These are phyloP conservation scores for Nothocercus julius DNA, from an alignment of 2,113 vertebrate genomes.

Conservation along the genomic window DNA sequence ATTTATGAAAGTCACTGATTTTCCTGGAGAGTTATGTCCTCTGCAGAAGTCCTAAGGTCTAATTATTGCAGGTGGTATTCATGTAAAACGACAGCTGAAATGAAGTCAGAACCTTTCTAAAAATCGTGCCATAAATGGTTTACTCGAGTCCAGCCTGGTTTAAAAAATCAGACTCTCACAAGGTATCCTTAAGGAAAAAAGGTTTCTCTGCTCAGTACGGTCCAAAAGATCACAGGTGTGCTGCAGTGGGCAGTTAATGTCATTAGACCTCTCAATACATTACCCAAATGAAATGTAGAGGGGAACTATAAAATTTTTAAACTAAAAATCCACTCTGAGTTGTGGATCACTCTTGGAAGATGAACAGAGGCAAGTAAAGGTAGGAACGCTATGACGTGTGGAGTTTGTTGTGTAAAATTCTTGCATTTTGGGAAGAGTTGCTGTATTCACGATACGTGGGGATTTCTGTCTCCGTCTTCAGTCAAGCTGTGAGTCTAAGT, in stretches of 20 bases:
- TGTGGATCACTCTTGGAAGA: background rate
- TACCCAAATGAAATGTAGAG: background rate
- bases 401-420: background rate
- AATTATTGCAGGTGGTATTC: background rate
- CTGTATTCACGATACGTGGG: accelerated
- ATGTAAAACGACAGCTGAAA: background rate
- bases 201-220: background rate
- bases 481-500: background rate
- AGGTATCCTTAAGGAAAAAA: accelerated
- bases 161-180: background rate
- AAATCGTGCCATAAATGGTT: background rate
- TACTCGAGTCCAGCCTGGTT: background rate
- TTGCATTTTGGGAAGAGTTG: background rate
- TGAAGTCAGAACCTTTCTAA: background rate
- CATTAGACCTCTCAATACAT: background rate
- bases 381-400: background rate
- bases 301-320: background rate
- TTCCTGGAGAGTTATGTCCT: accelerated
- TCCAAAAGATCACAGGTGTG: accelerated
- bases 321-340: background rate
- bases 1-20: background rate
- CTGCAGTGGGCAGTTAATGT: background rate
- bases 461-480: background rate
- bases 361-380: background rate
- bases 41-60: background rate